Evolutionary conservation across 2,888 invertebrate species (phyloP), one percentile per base, ranked within the genome.

Genomic region (Drosophila setosimentum): DNA sequence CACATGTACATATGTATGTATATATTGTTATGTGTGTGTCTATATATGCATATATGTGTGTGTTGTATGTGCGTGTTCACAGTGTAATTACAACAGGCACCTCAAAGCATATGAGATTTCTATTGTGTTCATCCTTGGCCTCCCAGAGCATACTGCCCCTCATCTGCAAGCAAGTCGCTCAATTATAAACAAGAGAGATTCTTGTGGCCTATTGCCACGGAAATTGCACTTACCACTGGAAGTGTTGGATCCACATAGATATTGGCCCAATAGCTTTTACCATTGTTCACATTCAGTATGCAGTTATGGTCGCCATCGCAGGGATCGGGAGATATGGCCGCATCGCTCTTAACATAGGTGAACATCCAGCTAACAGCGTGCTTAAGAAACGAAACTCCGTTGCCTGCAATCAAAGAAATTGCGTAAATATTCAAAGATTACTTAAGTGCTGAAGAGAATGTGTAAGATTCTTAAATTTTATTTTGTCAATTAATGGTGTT

Each of bases 341-440:
- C 92, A 27, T 80, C 53, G 0, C 86, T 88, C 66, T 89, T 92
- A 6, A 92, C 64, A 32, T 84, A 84, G 71, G 89, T 92, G 24
- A 93, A 91, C 8, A 92, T 76, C 93, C 93, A 92, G 49, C 89
- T 85, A 3, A 92, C 92, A 27, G 80, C 79, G 60, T 92, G 92
- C 68, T 90, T 92, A 8, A 93, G 62, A 55, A 86, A 92, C 29
- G 76, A 75, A 6, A 89, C 91, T 13, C 90, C 80, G 18, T 80
- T 85, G 21, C 89, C 92, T 92, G 42, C 6, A 60, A 53, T 61
- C 1, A 8, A 60, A 29, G 13, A 11, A 55, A 50, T 37, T 8
- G 33, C 8, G 16, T 16, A n/a, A 0, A 8, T 29, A 24, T n/a
- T 27, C 13, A 55, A 55, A 45, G 16, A 45, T 45, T 45, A 45